These are phyloP conservation scores for Pemphigus obesinymphae DNA, from an alignment of 1,140 invertebrate genomes.

Conservation along the genomic window DNA sequence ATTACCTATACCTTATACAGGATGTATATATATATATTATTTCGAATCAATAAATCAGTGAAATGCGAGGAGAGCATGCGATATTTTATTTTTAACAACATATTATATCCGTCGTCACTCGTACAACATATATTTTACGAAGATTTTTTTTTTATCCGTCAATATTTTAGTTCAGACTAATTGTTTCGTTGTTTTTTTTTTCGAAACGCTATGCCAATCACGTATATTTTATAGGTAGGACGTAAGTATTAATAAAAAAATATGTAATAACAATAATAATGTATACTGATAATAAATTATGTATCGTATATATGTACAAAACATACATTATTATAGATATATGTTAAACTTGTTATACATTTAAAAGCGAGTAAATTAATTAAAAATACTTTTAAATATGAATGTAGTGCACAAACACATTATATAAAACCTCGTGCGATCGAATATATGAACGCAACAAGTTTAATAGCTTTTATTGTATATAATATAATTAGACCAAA, in stretches of 20 bases:
- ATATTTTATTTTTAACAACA: not conserved
- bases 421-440: not conserved
- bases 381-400: not conserved
- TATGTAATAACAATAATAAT: not conserved
- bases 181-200: not conserved
- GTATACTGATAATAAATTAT: not conserved
- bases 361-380: not conserved
- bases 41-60: slow-evolving; percentile 6
- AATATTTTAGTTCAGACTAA: not conserved
- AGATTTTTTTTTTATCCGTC: not conserved
- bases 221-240: not conserved
- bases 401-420: not conserved
- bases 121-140: not conserved
- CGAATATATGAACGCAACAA: not conserved
- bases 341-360: not conserved
- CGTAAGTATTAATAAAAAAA: not conserved
- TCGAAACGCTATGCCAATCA: not conserved
- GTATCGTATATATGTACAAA: not conserved
- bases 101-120: not conserved
- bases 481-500: too few relatives aligned
- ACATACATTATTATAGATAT: not conserved
- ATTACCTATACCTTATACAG: too few relatives aligned
- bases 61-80: not conserved
- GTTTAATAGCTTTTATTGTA: not conserved
- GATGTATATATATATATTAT: not conserved